Evolutionary conservation across 2,888 invertebrate species (phyloP), one percentile per base, ranked within the genome.

Genomic region (Liposcelis brunnea): DNA sequence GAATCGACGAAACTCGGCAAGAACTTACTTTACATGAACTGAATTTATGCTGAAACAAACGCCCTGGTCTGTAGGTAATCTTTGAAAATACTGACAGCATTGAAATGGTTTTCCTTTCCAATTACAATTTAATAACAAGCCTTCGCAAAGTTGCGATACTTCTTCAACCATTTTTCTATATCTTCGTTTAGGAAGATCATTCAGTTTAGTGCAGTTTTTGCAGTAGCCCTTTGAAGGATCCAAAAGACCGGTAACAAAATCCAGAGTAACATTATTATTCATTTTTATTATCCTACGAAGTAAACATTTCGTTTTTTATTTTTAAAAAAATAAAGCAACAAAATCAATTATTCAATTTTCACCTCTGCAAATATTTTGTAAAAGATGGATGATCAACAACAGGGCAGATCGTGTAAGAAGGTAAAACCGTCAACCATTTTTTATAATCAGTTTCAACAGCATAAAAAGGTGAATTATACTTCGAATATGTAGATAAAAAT

Each of bases 351-450:
- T 8, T 26, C 5, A 26, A 26, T 6, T 26, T 8, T 40, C 16
- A 40, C 40, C 19, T 40, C 6, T 14, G 4, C 6, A 40, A 21
- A 15, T 19, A 8, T 14, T 40, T 7, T 19, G 19, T 3, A 19
- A 40, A n/a, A 18, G 16, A 40, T 18, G 19, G 19, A 6, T 18
- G 4, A 18, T 21, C 16, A 5, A 40, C 40, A 15, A 8, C 40
- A 3, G 40, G 40, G 40, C 40, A 40, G 19, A 40, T 18, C 12
- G 40, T 40, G 40, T 18, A 18, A n/a, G 40, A 16, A 11, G 40
- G 40, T n/a, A 40, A n/a, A 14, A 6, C 6, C 16, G 40, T 16
- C 19, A 40, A 7, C 40, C 40, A 40, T 19, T n/a, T 14, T n/a
- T 18, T 18, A 18, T 40, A 40, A 21, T 40, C 40, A n/a, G 40